Base-by-base conservation (phyloP, 2,888 invertebrate genomes). In the Neelides folsomi region DNA sequence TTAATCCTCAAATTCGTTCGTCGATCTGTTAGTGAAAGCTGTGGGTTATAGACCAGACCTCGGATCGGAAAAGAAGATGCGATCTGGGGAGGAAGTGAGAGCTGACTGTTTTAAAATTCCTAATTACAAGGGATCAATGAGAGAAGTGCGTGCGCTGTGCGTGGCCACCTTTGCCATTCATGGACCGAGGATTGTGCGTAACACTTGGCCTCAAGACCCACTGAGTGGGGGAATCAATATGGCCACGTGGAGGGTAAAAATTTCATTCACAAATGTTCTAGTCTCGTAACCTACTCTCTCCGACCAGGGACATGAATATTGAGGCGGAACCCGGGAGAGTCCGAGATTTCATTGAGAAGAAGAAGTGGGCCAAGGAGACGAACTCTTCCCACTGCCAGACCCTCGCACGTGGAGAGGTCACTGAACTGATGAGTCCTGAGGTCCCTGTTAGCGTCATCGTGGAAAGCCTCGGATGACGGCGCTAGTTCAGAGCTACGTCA, bases 261-360 rank as follows among this genome's bases (percentile, higher is more conserved):
- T 53, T 57, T 57, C 57, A 57, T 57, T 57, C 57, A 57, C 57
- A 57, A 57, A 53, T 51, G 44, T 47, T 43, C 40, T 49, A 5
- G 13, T 39, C 39, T 8, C 13, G 39, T 39, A 39, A 39, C 39
- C n/a, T 39, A 39, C 39, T 39, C 15, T 15, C 3, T 8, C 39
- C 39, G 9, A 5, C 3, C n/a, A n/a, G n/a, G n/a, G n/a, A n/a
- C 27, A 27, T 27, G 27, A 27, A 27, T 16, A 16, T 42, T 42
- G 15, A 13, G 9, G 3, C 16, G 12, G 42, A 41, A 27, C 35
- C n/a, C 15, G 41, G 40, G 27, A 40, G 27, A 34, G 39, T n/a
- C 6, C 7, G 27, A 47, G 16, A 16, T 5, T 47, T 16, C n/a
- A 47, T 37, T 20, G 12, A 34, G 19, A 13, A 18, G 39, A 20